phyloP scores from a whole-genome alignment of 1,140 invertebrate species.

The Formica exsecta region DNA sequence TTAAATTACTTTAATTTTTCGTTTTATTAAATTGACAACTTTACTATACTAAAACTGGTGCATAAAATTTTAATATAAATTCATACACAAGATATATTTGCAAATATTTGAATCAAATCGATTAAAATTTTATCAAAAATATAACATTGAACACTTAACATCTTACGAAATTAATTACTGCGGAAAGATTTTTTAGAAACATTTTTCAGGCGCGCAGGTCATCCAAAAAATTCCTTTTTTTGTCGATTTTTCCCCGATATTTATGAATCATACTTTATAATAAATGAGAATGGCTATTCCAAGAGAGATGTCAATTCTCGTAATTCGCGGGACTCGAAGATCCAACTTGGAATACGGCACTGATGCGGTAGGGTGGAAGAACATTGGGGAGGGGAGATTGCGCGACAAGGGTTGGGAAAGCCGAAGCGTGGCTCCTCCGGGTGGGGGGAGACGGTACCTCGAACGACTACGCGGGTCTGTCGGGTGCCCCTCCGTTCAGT shows the following conservation, averaged over 20 bases:
- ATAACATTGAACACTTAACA: neutral
- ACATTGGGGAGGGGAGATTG: conserved; percentile 34
- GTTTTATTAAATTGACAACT: neutral
- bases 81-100: neutral
- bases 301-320: neutral
- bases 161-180: neutral
- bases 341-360: conserved; percentile 46
- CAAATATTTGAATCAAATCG: neutral
- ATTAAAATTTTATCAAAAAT: neutral
- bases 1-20: conserved; percentile 3
- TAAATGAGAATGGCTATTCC: neutral
- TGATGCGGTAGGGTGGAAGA: conserved; percentile 56
- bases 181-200: neutral
- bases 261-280: neutral
- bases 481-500: conserved; percentile 78
- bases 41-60: neutral
- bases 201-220: neutral
- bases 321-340: neutral
- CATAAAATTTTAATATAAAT: neutral
- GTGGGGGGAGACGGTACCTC: conserved; percentile 81
- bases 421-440: conserved; percentile 80
- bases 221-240: neutral
- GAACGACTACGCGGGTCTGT: conserved; percentile 72
- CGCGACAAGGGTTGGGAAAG: conserved; percentile 73
- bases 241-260: neutral